Evolutionary conservation across 2,113 vertebrate genomes (phyloP).

Genomic region (Phoenicopterus ruber): DNA sequence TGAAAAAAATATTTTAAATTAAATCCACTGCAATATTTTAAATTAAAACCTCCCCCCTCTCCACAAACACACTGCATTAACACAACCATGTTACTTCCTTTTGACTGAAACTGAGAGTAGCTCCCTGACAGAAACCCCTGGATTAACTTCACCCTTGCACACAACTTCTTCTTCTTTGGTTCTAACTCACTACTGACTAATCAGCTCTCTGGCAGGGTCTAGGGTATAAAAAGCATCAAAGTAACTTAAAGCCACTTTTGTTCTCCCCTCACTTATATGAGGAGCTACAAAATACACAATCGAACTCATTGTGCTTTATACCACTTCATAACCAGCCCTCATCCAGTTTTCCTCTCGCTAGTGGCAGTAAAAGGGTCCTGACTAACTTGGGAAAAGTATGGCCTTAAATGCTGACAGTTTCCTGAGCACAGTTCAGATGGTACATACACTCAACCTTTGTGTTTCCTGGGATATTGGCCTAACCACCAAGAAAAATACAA

Average conservation of each 20-base stretch:
- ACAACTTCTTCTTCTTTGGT: background rate
- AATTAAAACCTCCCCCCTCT: background rate
- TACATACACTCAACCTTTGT: slow-evolving; percentile 41
- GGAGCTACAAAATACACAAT: background rate
- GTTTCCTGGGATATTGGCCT: background rate
- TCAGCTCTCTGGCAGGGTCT: background rate
- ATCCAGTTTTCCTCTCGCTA: background rate
- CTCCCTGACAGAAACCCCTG: background rate
- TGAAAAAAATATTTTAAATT: background rate
- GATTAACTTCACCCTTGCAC: background rate
- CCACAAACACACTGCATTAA: background rate
- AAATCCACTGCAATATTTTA: background rate
- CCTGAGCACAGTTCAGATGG: background rate
- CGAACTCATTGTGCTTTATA: slow-evolving; percentile 27
- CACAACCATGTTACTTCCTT: background rate
- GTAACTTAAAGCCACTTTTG: slow-evolving; percentile 9
- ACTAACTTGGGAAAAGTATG: background rate
- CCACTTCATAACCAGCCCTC: background rate
- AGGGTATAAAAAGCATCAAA: slow-evolving; percentile 5
- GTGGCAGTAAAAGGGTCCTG: background rate
- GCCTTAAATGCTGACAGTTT: slow-evolving; percentile 2
- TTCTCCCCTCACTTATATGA: background rate
- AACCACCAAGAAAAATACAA: slow-evolving; percentile 3
- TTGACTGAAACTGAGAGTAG: background rate
- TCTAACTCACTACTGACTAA: background rate